Evolutionary conservation across 2,113 vertebrate species (phyloP).

Genomic region (Thalassoma bifasciatum): DNA sequence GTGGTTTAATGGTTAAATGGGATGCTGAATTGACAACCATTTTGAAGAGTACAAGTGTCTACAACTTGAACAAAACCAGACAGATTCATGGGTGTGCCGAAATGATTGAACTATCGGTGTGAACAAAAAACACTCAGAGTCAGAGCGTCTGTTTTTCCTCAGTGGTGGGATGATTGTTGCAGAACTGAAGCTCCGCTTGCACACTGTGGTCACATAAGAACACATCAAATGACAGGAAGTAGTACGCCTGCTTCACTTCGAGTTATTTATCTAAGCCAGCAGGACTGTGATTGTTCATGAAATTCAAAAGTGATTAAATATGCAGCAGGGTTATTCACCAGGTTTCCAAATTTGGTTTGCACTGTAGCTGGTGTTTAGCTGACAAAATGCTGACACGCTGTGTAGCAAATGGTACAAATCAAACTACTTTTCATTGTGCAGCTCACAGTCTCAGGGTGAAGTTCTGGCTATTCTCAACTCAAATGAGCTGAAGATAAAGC

Average conservation of each 20-base stretch:
- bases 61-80: background rate
- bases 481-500: background rate
- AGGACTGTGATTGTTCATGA: background rate
- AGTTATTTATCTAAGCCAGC: background rate
- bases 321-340: background rate
- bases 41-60: background rate
- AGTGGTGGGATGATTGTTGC: constrained; percentile 3
- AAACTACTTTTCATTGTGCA: background rate
- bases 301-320: background rate
- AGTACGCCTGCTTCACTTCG: constrained; percentile 4
- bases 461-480: background rate
- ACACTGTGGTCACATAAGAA: constrained; percentile 6
- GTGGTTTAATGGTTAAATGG: background rate
- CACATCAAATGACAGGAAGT: constrained; percentile 32
- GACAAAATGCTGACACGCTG: background rate
- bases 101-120: background rate
- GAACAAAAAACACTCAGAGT: background rate
- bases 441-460: background rate
- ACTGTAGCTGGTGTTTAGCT: background rate
- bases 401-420: background rate
- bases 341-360: background rate
- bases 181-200: background rate
- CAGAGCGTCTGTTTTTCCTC: constrained; percentile 1
- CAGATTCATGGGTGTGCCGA: background rate
- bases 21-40: background rate